These are phyloP conservation scores for Azemiops feae DNA, from an alignment of 2,113 vertebrate species.

Conservation along the genomic window DNA sequence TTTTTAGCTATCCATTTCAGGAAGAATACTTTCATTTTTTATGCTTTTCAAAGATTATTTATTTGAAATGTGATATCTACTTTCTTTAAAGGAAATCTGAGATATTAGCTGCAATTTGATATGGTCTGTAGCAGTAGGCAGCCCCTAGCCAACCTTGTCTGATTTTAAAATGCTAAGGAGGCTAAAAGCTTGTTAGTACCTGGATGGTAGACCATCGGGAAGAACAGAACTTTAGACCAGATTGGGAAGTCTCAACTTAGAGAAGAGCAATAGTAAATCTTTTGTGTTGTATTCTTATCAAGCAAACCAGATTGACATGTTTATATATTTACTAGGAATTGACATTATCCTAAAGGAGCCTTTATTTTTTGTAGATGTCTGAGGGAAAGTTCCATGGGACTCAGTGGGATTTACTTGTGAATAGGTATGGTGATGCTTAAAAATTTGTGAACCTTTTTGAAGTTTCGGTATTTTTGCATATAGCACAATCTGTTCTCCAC, in stretches of 20 bases:
- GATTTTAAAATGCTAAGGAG: not conserved
- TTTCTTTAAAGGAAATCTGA: slow-evolving; percentile 36
- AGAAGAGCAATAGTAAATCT: not conserved
- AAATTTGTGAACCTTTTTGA: not conserved
- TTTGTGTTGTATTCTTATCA: not conserved
- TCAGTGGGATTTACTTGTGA: not conserved
- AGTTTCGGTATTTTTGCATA: not conserved
- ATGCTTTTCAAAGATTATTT: slow-evolving; percentile 26
- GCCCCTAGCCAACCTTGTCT: not conserved
- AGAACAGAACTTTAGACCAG: not conserved
- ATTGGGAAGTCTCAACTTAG: not conserved
- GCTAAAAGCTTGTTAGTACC: not conserved
- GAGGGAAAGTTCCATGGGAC: not conserved
- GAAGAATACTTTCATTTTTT: slow-evolving; percentile 14
- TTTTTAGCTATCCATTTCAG: not conserved
- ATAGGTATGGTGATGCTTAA: not conserved
- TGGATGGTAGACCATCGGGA: not conserved
- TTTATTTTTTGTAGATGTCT: not conserved
- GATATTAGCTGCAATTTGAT: not conserved
- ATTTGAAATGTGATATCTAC: slow-evolving; percentile 25
- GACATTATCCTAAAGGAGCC: not conserved
- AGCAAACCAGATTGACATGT: not conserved
- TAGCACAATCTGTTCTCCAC: not conserved
- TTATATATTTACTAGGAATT: not conserved
- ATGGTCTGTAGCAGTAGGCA: not conserved